Conservation (phyloP, 2,797 vertebrate species). For the Linurgus olivaceus region DNA sequence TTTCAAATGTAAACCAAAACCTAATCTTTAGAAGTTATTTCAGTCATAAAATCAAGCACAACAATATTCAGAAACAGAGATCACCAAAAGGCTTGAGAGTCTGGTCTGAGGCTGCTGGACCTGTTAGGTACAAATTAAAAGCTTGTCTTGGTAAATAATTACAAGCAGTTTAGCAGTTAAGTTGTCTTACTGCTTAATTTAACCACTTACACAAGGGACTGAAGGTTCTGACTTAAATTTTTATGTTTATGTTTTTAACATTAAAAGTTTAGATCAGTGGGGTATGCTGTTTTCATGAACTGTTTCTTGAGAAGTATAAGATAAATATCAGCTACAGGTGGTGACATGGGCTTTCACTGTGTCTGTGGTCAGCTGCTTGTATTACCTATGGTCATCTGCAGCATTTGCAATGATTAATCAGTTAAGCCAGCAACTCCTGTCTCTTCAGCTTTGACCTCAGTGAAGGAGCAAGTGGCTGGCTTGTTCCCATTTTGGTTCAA, state of each 20-base stretch:
- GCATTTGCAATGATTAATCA: not conserved
- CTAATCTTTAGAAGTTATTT: not conserved
- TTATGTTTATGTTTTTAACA: not conserved
- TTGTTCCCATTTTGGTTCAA: not conserved
- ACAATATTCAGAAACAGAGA: not conserved
- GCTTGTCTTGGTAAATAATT: not conserved
- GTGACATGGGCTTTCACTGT: not conserved
- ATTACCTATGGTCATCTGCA: not conserved
- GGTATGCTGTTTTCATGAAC: not conserved
- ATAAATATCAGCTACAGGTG: not conserved
- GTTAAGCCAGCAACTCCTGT: not conserved
- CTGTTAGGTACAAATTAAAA: not conserved
- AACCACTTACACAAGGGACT: not conserved
- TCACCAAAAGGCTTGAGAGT: not conserved
- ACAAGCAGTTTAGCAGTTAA: not conserved
- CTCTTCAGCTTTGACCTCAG: not conserved
- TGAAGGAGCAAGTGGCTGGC: not conserved
- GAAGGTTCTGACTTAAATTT: not conserved
- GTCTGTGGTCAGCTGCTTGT: not conserved
- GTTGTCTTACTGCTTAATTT: not conserved
- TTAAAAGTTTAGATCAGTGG: not conserved
- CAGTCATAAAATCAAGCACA: not conserved
- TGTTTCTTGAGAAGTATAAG: not conserved
- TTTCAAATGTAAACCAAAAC: not conserved
- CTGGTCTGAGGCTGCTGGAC: not conserved